These are phyloP conservation scores for Heteromyza rotundicornis DNA, from an alignment of 2,888 invertebrate species.

Conservation along the genomic window DNA sequence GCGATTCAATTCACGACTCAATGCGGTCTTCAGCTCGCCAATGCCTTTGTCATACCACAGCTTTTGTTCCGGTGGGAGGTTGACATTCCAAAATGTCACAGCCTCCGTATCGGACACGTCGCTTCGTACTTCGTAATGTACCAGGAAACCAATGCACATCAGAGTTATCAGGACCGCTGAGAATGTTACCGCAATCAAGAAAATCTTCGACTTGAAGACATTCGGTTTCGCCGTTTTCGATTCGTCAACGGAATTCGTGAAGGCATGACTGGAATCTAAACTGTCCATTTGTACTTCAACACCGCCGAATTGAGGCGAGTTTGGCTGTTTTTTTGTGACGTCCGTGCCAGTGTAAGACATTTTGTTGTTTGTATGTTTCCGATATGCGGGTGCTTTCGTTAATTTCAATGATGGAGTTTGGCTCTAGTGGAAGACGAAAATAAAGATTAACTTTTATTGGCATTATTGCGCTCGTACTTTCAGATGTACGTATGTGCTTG, in stretches of 20 bases:
- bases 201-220: conserved; percentile 56
- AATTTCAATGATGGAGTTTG: too few species aligned
- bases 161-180: conserved; percentile 48
- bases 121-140: conserved; percentile 49
- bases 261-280: conserved; percentile 44
- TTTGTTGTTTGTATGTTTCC: too few species aligned
- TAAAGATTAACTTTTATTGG: too few species aligned
- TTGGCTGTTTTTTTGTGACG: conserved; percentile 5
- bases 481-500: too few species aligned
- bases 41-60: conserved; percentile 65
- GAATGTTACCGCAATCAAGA: conserved; percentile 51
- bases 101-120: conserved; percentile 45
- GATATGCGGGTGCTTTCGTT: too few species aligned
- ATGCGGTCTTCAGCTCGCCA: conserved; percentile 66
- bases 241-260: conserved; percentile 10
- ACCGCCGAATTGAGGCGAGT: conserved; percentile 24
- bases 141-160: conserved; percentile 55
- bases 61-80: conserved; percentile 51
- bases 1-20: conserved; percentile 67
- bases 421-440: background rate
- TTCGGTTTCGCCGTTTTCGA: conserved; percentile 33
- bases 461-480: too few species aligned
- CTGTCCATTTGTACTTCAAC: conserved; percentile 63
- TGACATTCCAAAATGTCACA: conserved; percentile 45
- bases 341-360: conserved; percentile 12